phyloP scores from a whole-genome alignment of 2,797 vertebrate genomes.

The Glossophaga mutica region DNA sequence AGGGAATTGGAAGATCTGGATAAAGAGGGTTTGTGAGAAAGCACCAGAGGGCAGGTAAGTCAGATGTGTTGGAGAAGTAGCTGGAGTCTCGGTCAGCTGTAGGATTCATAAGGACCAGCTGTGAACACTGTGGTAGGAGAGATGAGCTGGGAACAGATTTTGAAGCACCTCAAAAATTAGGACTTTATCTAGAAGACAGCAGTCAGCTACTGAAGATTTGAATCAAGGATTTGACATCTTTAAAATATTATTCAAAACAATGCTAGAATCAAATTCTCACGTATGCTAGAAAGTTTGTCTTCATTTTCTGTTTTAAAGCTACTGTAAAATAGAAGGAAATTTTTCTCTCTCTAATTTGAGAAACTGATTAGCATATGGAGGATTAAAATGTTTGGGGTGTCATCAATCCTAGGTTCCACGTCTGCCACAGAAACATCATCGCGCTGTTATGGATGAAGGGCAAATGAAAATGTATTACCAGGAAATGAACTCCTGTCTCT shows the following conservation, averaged over 20 bases:
- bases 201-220: background rate
- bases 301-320: conserved; percentile 45
- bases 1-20: background rate
- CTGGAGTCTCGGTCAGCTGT: too few relatives aligned
- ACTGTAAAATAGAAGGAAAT: conserved; percentile 35
- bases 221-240: background rate
- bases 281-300: conserved; percentile 32
- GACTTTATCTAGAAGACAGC: background rate
- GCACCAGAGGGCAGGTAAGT: background rate
- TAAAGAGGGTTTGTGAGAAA: background rate
- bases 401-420: conserved; percentile 46
- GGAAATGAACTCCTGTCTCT: conserved; percentile 39
- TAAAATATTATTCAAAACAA: conserved; percentile 33
- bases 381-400: conserved; percentile 26
- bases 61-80: background rate
- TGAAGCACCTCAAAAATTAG: background rate
- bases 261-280: background rate
- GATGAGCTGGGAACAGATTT: background rate
- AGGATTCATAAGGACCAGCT: background rate
- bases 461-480: conserved; percentile 59
- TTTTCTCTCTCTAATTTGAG: conserved; percentile 47
- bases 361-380: conserved; percentile 42
- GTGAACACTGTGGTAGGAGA: background rate
- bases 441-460: conserved; percentile 29
- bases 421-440: conserved; percentile 48